Evolutionary conservation across 2,888 invertebrate species (phyloP), one percentile per base, ranked within the genome.

Genomic region (Agrotis puta): DNA sequence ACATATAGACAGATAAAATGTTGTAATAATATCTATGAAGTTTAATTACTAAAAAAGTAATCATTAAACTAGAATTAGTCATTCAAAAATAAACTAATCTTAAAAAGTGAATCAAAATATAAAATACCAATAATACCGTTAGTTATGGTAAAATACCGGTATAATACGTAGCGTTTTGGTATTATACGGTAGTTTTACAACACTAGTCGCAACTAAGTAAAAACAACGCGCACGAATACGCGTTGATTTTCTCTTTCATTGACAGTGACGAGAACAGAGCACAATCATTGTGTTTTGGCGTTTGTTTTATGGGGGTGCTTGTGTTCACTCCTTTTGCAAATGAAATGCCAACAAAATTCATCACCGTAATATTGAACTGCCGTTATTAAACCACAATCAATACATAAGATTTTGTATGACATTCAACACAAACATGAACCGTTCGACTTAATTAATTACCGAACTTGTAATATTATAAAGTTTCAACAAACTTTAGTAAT

Each of bases 161-260:
- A n/a, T n/a, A n/a, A n/a, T n/a, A n/a, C n/a, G n/a, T n/a, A n/a
- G n/a, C n/a, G n/a, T n/a, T n/a, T n/a, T n/a, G n/a, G n/a, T n/a
- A n/a, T n/a, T n/a, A n/a, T n/a, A n/a, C n/a, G n/a, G n/a, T n/a
- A n/a, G n/a, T n/a, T n/a, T n/a, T n/a, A n/a, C n/a, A n/a, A n/a
- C n/a, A n/a, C n/a, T n/a, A n/a, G 85, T 85, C 83, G 82, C 80
- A 76, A 78, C 75, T 84, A 83, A 85, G 85, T 75, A 77, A 85
- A 82, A 87, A 85, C 77, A 82, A 72, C 77, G 79, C 74, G 48
- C 71, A 64, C 61, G 67, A 66, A 74, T 78, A 43, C 70, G 65
- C 72, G 70, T 79, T 82, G 64, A 72, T 84, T 83, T 85, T 75
- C 59, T 75, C 69, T 63, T 73, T 79, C 22, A 67, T 84, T 82